phyloP scores from a whole-genome alignment of 2,888 invertebrate species.

The Amiota minor region DNA sequence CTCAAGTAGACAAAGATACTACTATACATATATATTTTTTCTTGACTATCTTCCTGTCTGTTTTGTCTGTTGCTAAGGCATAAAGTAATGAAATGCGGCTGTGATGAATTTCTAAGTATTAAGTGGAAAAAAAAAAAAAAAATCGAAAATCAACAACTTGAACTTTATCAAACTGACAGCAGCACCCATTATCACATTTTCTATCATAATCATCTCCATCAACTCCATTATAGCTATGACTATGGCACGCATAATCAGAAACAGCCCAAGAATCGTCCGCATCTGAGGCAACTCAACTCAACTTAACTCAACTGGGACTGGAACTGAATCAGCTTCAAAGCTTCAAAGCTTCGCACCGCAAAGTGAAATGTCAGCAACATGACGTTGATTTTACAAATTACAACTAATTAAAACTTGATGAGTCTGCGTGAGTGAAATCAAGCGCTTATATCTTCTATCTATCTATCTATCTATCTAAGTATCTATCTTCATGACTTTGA shows the following conservation, averaged over 20 bases:
- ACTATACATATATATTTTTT: too few relatives aligned
- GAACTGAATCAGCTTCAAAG: conserved; percentile 40
- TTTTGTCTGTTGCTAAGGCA: too few relatives aligned
- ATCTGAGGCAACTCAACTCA: too few relatives aligned
- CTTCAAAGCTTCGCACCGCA: conserved; percentile 25
- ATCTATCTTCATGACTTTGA: conserved; percentile 13
- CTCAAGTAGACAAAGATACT: too few relatives aligned
- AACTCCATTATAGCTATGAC: neutral
- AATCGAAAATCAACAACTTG: conserved; percentile 7
- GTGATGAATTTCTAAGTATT: too few relatives aligned
- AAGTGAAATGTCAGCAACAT: conserved; percentile 36
- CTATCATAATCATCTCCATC: neutral
- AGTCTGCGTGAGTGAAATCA: conserved; percentile 67
- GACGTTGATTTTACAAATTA: conserved; percentile 69
- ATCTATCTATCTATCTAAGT: too few relatives aligned
- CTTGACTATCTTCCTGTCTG: too few relatives aligned
- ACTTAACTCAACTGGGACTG: conserved; percentile 26
- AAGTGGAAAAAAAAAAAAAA: neutral
- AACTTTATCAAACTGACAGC: neutral
- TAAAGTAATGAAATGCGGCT: too few relatives aligned
- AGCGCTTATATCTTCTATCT: conserved; percentile 41
- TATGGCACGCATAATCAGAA: conserved; percentile 19
- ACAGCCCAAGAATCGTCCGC: conserved; percentile 1
- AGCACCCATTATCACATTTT: too few relatives aligned
- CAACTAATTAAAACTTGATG: conserved; percentile 71